Evolutionary conservation across 2,797 vertebrate genomes (phyloP), one percentile per base, ranked within the genome.

Genomic region (Acrocephalus scirpaceus): DNA sequence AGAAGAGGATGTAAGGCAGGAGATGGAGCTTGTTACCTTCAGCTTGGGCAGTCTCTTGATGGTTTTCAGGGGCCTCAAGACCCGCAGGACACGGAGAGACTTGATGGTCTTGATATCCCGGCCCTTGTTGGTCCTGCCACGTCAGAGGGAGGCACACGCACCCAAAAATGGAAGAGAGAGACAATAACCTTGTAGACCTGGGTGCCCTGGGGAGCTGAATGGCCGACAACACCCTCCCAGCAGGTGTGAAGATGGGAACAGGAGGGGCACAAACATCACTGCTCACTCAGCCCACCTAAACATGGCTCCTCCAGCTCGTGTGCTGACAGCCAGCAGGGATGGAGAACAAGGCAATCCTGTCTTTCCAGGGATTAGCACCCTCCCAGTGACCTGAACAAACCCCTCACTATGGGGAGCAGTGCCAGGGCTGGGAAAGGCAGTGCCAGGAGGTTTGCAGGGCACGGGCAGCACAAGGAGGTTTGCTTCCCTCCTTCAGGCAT

Each of bases 61-160:
- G 82, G 99, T 99, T 97, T 99, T 99, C 95, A 99, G 97, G 1
- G 99, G 99, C 86, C 99, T 98, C 88, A 99, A 98, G 67, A 99
- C 99, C 36, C 99, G 98, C 26, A 99, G 96, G 48, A 99, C 99
- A 92, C 99, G 98, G 47, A 99, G 98, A 76, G 99, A 99, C 96
- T 99, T 99, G 97, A 99, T 99, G 71, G 99, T 99, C 98, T 99
- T 99, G 94, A 99, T 99, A 97, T 99, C 99, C 58, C 99, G 98
- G 21, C 99, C 99, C 97, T 99, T 99, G 97, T 99, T 99, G 94
- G 99, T 99, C 97, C 99, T 99, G 97, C 82, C 86, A 0, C 2
- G 0, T 81, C 0, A 0, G 69, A 87, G 70, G 50, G 76, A 96
- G 85, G 91, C 91, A 97, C 60, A 92, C 4, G 15, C 20, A 86